Conservation (phyloP, 1,140 invertebrate species). For the Scylla paramamosain region DNA sequence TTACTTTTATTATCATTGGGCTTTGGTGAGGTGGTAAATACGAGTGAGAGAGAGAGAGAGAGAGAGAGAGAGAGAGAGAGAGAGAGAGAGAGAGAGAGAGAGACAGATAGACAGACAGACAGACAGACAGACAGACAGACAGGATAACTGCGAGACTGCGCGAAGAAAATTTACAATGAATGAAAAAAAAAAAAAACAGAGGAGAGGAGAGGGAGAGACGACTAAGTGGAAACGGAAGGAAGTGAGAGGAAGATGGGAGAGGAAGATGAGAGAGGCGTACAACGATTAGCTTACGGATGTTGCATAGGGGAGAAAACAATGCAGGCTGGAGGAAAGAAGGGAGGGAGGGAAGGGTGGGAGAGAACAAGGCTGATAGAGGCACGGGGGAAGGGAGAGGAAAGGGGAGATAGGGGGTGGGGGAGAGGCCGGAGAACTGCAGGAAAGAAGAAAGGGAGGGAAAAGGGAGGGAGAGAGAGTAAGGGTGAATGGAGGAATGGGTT, state of each 20-base stretch:
- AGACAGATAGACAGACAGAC: not conserved
- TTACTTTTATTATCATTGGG: too few species aligned
- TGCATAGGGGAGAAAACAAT: slow-evolving; percentile 43
- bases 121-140: slow-evolving; percentile 6
- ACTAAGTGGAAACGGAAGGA: slow-evolving; percentile 45
- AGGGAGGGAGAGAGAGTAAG: not conserved
- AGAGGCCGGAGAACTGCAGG: too few species aligned
- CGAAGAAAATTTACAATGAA: too few species aligned
- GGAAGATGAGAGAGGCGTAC: not conserved
- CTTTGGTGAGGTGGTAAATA: not conserved
- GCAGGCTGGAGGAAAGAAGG: not conserved
- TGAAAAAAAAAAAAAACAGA: too few species aligned
- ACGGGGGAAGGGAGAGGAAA: not conserved
- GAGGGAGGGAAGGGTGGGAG: not conserved
- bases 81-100: slow-evolving; percentile 17
- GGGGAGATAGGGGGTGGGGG: not conserved
- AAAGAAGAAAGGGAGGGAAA: not conserved
- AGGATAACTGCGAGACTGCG: not conserved
- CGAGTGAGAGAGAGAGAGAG: slow-evolving; percentile 12
- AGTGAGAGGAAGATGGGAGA: not conserved
- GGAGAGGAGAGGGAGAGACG: not conserved
- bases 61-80: slow-evolving; percentile 29
- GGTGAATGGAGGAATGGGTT: not conserved
- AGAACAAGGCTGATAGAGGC: not conserved
- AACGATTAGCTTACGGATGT: slow-evolving; percentile 44